phyloP scores from a whole-genome alignment of 2,888 invertebrate genomes.

The Pachymerium ferrugineum region DNA sequence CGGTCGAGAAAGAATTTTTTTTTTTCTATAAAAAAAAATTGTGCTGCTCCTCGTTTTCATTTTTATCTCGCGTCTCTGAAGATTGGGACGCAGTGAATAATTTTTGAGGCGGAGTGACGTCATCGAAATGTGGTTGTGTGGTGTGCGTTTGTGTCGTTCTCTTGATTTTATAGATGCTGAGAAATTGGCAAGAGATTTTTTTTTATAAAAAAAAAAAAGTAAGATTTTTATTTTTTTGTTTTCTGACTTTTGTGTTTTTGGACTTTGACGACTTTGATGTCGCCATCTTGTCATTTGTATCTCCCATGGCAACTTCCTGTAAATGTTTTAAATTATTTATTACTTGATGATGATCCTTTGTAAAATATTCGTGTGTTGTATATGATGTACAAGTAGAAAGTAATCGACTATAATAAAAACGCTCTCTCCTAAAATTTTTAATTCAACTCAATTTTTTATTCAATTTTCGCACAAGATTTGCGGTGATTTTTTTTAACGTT shows the following conservation, averaged over 20 bases:
- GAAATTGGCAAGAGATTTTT: background rate
- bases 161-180: background rate
- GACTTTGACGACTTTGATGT: background rate
- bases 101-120: background rate
- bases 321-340: slow-evolving; percentile 32
- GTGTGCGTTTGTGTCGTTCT: slow-evolving; percentile 6
- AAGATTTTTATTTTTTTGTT: background rate
- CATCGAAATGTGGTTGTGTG: background rate
- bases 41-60: background rate
- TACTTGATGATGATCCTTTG: slow-evolving; percentile 36
- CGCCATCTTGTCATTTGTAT: slow-evolving; percentile 14
- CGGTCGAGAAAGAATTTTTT: background rate
- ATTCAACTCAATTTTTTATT: background rate
- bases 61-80: background rate
- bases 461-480: background rate
- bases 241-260: background rate
- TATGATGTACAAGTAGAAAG: slow-evolving; percentile 37
- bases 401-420: slow-evolving; percentile 28
- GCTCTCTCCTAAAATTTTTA: background rate
- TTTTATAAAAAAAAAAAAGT: background rate
- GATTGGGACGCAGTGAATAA: background rate
- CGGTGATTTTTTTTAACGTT: background rate
- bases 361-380: slow-evolving; percentile 37
- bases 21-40: background rate
- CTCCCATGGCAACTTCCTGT: slow-evolving; percentile 27